phyloP scores from a whole-genome alignment of 2,113 vertebrate genomes.

The Marmota flaviventris region DNA sequence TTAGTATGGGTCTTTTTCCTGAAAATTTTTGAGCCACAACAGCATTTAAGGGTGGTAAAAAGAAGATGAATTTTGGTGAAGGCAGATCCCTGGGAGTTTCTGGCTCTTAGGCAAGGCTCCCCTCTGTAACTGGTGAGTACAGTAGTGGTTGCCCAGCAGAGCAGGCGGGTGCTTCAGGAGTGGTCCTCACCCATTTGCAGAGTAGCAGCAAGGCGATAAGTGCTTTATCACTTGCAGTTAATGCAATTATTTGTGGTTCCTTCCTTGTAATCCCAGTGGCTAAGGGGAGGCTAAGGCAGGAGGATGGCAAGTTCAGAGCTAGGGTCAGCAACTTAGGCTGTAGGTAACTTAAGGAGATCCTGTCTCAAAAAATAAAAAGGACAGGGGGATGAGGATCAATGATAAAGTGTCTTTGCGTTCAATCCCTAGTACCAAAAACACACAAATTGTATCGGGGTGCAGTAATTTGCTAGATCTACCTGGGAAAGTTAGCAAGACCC shows the following conservation, averaged over 20 bases:
- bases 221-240: background rate
- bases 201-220: background rate
- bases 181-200: background rate
- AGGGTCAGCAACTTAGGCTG: no score
- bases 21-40: background rate
- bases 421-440: no score
- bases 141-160: background rate
- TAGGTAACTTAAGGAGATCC: no score
- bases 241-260: background rate
- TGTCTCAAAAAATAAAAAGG: no score
- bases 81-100: background rate
- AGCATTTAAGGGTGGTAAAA: background rate
- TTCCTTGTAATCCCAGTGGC: background rate
- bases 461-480: no score
- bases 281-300: no score
- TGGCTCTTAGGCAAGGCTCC: background rate
- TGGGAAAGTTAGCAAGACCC: no score
- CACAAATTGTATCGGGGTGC: no score
- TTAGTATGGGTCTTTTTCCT: background rate
- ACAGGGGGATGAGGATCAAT: no score
- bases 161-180: background rate
- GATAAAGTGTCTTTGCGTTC: no score
- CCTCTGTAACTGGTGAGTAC: background rate
- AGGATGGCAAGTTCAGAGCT: no score
- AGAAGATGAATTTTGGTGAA: background rate